A percentile compares a stretch with the other conserved stretches of the same genome.
phyloP scores from a whole-genome alignment of 2,888 invertebrate genomes.

The Arctia plantaginis region DNA sequence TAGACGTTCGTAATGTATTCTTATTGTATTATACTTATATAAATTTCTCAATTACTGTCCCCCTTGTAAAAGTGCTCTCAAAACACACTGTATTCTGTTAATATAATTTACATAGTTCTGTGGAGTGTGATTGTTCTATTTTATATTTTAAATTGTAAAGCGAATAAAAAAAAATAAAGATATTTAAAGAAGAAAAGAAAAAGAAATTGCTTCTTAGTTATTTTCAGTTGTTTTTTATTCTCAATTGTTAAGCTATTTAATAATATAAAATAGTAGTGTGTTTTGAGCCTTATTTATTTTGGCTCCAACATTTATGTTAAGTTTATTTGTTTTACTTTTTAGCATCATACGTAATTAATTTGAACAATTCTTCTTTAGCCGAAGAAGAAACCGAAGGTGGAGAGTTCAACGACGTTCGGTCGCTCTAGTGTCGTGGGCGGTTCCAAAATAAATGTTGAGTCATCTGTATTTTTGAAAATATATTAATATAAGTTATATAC shows the following conservation, averaged over 20 bases:
- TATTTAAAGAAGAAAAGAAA: neutral
- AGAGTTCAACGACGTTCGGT: constrained; percentile 60
- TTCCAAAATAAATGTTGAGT: constrained; percentile 81
- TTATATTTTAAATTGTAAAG: too few species aligned
- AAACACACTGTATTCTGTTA: constrained; percentile 8
- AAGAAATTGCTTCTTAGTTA: neutral
- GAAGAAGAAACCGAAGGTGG: constrained; percentile 79
- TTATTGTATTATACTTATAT: constrained; percentile 7
- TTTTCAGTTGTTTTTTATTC: neutral
- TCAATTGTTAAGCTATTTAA: neutral
- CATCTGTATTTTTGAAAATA: constrained; percentile 59
- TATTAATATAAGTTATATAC: constrained; percentile 63
- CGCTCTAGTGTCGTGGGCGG: constrained; percentile 66
- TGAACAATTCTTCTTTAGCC: constrained; percentile 72
- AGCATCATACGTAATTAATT: constrained; percentile 30
- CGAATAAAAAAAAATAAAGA: neutral
- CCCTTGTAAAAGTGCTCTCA: neutral
- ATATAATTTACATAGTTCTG: too few species aligned
- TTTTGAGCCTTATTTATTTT: constrained; percentile 9
- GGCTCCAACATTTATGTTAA: constrained; percentile 19
- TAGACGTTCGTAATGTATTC: constrained; percentile 3
- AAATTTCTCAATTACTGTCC: neutral
- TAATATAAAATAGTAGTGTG: constrained; percentile 2
- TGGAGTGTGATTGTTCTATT: too few species aligned
- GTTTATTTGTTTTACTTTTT: constrained; percentile 1